A percentile compares a stretch with the other conserved stretches of the same genome.
Evolutionary conservation across 2,113 vertebrate genomes (phyloP).

Genomic region (Peromyscus maniculatus): DNA sequence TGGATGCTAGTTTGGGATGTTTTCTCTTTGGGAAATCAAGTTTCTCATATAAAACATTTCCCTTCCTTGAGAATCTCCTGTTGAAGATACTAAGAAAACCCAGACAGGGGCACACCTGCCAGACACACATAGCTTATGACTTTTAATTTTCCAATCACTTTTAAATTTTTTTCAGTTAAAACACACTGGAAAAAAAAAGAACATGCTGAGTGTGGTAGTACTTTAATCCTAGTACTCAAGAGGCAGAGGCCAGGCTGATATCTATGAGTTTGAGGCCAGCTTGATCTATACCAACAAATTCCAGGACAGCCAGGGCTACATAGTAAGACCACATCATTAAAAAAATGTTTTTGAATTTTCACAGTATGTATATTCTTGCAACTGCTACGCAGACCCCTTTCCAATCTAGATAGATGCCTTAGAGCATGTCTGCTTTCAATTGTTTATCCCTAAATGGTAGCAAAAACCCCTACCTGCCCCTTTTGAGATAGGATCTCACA

Average conservation of each 20-base stretch:
- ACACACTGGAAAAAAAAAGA: not conserved
- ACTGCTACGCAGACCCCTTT: not conserved
- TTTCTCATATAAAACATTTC: not conserved
- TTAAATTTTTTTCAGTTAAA: not conserved
- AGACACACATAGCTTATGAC: not conserved
- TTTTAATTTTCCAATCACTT: conserved; percentile 24
- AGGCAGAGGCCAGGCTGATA: not conserved
- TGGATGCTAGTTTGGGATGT: not conserved
- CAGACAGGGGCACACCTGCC: not conserved
- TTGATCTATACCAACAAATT: not conserved
- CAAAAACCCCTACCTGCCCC: not conserved
- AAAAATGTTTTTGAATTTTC: conserved; percentile 1
- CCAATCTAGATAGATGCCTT: conserved; percentile 11
- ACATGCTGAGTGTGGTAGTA: not conserved
- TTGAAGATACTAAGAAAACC: not conserved
- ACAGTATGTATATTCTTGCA: not conserved
- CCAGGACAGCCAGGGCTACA: not conserved
- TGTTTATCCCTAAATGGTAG: not conserved
- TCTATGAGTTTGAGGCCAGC: not conserved
- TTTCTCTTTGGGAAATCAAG: conserved; percentile 23
- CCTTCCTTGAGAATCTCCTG: not conserved
- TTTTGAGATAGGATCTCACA: not conserved
- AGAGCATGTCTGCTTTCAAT: not conserved
- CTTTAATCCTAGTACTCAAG: not conserved
- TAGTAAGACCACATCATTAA: not conserved